These are phyloP conservation scores for Hyposoter dolosus DNA, from an alignment of 2,888 invertebrate genomes.

Conservation along the genomic window DNA sequence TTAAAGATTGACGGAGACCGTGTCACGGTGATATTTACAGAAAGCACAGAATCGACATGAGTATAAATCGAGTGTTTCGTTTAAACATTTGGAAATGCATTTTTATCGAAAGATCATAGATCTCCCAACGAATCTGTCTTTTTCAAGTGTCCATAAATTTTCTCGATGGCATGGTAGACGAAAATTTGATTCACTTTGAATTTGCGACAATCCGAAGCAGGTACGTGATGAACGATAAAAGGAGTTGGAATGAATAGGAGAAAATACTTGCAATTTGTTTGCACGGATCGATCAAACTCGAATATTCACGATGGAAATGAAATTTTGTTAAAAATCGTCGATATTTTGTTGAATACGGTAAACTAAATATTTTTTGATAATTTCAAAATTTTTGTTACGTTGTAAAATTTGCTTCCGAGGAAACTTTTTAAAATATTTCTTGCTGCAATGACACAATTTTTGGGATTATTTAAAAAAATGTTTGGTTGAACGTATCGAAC, in stretches of 20 bases:
- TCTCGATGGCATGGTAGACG: constrained; percentile 29
- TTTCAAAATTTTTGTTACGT: too few species aligned
- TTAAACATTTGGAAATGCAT: constrained; percentile 8
- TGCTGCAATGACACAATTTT: too few species aligned
- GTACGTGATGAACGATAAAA: background rate
- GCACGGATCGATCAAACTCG: background rate
- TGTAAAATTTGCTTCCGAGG: too few species aligned
- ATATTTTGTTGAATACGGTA: too few species aligned
- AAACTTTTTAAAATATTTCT: too few species aligned
- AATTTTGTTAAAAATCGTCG: too few species aligned
- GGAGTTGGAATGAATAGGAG: background rate
- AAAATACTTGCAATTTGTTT: background rate
- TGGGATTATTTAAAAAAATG: too few species aligned
- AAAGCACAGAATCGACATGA: constrained; percentile 16
- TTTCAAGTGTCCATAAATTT: constrained; percentile 23
- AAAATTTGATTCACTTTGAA: constrained; percentile 19
- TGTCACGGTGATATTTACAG: constrained; percentile 40
- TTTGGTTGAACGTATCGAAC: too few species aligned
- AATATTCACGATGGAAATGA: too few species aligned
- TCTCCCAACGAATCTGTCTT: constrained; percentile 34
- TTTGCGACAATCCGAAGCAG: constrained; percentile 20
- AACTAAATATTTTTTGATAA: too few species aligned
- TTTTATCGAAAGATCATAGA: constrained; percentile 4
- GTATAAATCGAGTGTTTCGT: constrained; percentile 29
- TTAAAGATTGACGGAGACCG: constrained; percentile 3